phyloP scores from a whole-genome alignment of 1,140 invertebrate species.

The Watersipora subatra region DNA sequence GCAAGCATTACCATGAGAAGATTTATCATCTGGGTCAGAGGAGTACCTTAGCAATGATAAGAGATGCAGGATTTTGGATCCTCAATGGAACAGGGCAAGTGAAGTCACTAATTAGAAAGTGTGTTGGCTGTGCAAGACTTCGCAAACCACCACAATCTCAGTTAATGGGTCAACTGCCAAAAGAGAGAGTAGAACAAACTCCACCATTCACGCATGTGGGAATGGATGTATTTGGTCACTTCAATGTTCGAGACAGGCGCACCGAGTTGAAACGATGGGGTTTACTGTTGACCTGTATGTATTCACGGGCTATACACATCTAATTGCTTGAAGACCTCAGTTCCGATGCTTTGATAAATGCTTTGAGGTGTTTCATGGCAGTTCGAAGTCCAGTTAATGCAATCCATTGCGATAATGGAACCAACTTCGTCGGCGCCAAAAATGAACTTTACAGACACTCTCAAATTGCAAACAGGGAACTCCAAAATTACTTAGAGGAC shows the following conservation, averaged over 20 bases:
- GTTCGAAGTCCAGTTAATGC: neutral
- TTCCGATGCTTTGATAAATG: no score
- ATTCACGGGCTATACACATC: no score
- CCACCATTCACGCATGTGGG: neutral
- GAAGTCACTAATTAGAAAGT: neutral
- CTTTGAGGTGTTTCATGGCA: slow-evolving; percentile 6
- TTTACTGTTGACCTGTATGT: no score
- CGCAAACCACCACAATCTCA: neutral
- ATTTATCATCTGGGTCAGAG: neutral
- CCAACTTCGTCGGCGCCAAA: slow-evolving; percentile 6
- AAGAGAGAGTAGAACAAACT: no score
- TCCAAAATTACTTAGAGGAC: slow-evolving; percentile 3
- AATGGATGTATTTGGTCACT: neutral
- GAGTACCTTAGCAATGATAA: no score
- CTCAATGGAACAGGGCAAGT: no score
- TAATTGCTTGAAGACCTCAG: no score
- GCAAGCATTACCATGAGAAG: neutral
- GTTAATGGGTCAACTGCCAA: slow-evolving; percentile 1
- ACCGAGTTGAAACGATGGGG: no score
- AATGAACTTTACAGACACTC: neutral
- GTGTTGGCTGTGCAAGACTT: slow-evolving; percentile 4
- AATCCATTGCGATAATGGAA: slow-evolving; percentile 1
- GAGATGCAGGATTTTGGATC: no score
- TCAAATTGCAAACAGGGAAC: neutral
- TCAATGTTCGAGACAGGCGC: neutral